A percentile compares a stretch with the other conserved stretches of the same genome.
Evolutionary conservation across 2,797 vertebrate genomes (phyloP).

Genomic region (Gallinago nigripennis): DNA sequence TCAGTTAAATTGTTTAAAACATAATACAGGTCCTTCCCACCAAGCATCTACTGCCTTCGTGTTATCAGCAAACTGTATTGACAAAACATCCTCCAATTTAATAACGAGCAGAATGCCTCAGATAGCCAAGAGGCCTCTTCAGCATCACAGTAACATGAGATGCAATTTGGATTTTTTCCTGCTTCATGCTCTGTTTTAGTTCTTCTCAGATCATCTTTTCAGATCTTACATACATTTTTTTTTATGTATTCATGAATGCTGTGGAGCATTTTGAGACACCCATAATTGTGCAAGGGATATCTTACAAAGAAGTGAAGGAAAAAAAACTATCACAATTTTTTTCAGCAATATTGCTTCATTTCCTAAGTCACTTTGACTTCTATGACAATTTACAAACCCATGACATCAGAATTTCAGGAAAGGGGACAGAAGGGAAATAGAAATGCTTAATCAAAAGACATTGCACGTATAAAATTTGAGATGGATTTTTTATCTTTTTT

Average conservation of each 20-base stretch:
- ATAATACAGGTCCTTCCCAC: neutral
- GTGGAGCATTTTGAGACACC: neutral
- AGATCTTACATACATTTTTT: neutral
- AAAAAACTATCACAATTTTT: neutral
- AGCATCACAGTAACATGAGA: neutral
- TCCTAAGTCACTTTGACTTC: neutral
- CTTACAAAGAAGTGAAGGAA: neutral
- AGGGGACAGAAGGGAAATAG: neutral
- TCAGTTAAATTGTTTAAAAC: neutral
- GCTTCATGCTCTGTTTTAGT: neutral
- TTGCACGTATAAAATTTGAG: neutral
- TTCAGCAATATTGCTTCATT: neutral
- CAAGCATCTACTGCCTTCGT: neutral
- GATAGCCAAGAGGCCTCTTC: neutral
- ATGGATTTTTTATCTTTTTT: neutral
- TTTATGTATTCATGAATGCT: neutral
- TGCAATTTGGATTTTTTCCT: neutral
- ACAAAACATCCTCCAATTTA: conserved; percentile 23
- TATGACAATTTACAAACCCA: neutral
- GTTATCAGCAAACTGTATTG: neutral
- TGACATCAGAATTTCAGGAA: neutral
- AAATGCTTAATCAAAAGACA: neutral
- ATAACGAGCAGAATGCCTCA: neutral
- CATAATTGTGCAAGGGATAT: neutral
- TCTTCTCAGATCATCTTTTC: neutral